Evolutionary conservation across 2,888 invertebrate species (phyloP).

Genomic region (Xestia sexstrigata): DNA sequence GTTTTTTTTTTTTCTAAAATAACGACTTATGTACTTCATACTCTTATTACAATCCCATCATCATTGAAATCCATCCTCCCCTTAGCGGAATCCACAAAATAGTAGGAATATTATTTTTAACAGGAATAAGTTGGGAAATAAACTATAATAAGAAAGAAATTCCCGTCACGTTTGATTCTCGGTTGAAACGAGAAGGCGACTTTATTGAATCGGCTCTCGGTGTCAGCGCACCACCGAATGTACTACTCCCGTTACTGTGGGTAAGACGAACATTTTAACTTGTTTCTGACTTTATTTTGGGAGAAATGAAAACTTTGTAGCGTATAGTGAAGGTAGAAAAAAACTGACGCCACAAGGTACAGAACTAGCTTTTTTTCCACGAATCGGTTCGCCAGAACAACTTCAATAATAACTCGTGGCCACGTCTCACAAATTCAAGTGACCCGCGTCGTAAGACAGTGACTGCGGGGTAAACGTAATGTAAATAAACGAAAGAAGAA

Average conservation of each 20-base stretch:
- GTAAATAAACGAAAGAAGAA: neutral
- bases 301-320: neutral
- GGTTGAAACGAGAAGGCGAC: constrained; percentile 65
- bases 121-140: constrained; percentile 60
- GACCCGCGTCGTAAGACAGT: neutral
- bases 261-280: constrained; percentile 25
- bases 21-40: neutral
- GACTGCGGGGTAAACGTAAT: neutral
- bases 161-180: constrained; percentile 68
- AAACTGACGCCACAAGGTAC: neutral
- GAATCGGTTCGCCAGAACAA: neutral
- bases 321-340: neutral
- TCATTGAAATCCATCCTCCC: constrained; percentile 27
- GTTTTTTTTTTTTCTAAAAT: too few relatives aligned
- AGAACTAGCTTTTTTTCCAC: too few relatives aligned
- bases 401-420: neutral
- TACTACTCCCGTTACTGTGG: constrained; percentile 26
- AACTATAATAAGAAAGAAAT: constrained; percentile 50
- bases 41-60: neutral
- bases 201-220: constrained; percentile 67
- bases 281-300: constrained; percentile 1
- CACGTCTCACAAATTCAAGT: neutral
- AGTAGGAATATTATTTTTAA: constrained; percentile 11
- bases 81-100: constrained; percentile 16
- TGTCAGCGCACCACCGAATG: constrained; percentile 39